phyloP scores from a whole-genome alignment of 2,888 invertebrate genomes.

The Acholoe squamosa region DNA sequence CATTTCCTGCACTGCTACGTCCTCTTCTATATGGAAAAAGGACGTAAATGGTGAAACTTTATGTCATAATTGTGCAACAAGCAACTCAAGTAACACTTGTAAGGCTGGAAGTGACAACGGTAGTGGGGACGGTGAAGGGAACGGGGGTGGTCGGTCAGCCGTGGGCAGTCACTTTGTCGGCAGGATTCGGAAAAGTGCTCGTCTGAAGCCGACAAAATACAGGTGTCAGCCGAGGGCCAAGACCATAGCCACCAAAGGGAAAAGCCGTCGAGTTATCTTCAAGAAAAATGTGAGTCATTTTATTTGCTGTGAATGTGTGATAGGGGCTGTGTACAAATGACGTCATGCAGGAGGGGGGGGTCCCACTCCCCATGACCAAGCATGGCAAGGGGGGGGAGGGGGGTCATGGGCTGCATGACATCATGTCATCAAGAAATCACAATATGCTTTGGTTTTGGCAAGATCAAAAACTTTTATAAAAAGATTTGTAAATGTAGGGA shows the following conservation, averaged over 20 bases:
- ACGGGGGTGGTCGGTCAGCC: slow-evolving; percentile 70
- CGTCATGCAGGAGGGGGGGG: too few species aligned
- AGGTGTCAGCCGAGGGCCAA: slow-evolving; percentile 74
- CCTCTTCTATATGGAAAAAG: slow-evolving; percentile 88
- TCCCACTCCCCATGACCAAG: too few species aligned
- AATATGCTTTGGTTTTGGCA: too few species aligned
- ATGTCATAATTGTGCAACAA: slow-evolving; percentile 88
- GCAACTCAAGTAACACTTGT: not conserved
- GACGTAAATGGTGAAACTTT: slow-evolving; percentile 89
- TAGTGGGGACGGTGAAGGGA: slow-evolving; percentile 35
- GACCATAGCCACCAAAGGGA: slow-evolving; percentile 86
- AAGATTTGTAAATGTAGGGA: too few species aligned
- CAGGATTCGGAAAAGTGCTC: slow-evolving; percentile 78
- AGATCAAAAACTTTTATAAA: too few species aligned
- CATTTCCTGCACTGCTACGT: slow-evolving; percentile 32
- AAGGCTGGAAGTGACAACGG: slow-evolving; percentile 38
- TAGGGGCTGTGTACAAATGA: too few species aligned
- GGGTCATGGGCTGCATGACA: too few species aligned
- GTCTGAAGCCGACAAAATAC: slow-evolving; percentile 79
- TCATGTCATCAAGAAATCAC: too few species aligned
- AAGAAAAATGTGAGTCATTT: slow-evolving; percentile 85
- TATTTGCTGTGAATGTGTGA: too few species aligned
- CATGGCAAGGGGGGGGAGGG: too few species aligned
- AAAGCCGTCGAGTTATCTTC: slow-evolving; percentile 90
- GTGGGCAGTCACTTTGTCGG: slow-evolving; percentile 68